phyloP scores from a whole-genome alignment of 2,797 vertebrate species.

The Pipistrellus kuhlii region DNA sequence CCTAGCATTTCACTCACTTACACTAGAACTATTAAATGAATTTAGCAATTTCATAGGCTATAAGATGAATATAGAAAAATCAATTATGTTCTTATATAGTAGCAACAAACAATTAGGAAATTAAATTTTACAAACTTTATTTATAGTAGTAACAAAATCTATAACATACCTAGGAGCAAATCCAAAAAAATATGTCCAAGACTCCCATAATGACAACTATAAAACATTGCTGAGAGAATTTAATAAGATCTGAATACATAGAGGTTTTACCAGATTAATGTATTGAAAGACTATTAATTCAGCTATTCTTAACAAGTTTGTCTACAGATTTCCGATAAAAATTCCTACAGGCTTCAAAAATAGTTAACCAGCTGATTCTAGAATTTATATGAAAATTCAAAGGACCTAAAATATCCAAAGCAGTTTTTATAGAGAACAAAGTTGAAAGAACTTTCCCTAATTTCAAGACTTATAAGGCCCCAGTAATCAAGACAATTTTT shows the following conservation, averaged over 20 bases:
- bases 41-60: background rate
- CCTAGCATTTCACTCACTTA: background rate
- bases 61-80: background rate
- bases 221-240: background rate
- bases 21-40: background rate
- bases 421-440: slow-evolving; percentile 28
- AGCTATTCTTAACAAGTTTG: background rate
- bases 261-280: background rate
- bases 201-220: background rate
- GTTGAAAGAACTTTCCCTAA: background rate
- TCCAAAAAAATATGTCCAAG: background rate
- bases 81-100: background rate
- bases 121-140: background rate
- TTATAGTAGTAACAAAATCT: background rate
- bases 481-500: background rate
- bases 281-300: background rate
- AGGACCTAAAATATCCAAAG: background rate
- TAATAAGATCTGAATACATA: background rate
- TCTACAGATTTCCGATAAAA: background rate
- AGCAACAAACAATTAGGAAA: background rate
- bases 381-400: slow-evolving; percentile 4
- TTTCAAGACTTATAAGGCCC: background rate
- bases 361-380: background rate
- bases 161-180: background rate
- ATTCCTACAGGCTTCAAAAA: background rate